Percentiles rank a stretch among this genome's conserved stretches.
Conservation (phyloP, 2,113 vertebrate species). For the Mormoops blainvillei region DNA sequence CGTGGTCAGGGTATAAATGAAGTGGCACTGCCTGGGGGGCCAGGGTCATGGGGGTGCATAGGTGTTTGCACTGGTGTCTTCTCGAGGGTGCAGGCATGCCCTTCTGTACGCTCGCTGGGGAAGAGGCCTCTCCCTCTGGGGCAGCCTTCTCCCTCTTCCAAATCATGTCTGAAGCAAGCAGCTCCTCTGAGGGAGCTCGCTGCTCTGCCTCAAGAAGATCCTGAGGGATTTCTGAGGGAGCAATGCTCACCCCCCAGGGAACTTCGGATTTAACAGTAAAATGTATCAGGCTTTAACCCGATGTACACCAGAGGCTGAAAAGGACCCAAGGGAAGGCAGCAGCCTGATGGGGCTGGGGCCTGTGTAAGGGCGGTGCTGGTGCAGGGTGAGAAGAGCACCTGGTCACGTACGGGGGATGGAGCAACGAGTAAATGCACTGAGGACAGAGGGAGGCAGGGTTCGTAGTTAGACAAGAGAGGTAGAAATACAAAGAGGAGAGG, state of each 20-base stretch:
- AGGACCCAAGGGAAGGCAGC: not conserved
- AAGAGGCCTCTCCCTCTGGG: not conserved
- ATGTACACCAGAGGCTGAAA: not conserved
- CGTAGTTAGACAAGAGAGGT: not conserved
- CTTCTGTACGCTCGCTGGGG: not conserved
- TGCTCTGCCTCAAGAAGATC: not conserved
- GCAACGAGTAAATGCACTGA: rapidly evolving
- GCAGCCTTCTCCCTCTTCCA: not conserved
- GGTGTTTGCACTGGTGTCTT: not conserved
- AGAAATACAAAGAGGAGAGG: not conserved
- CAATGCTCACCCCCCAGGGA: not conserved
- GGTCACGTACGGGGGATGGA: rapidly evolving
- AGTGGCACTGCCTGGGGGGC: not conserved
- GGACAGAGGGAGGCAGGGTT: not conserved
- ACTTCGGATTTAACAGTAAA: not conserved
- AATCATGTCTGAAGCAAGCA: not conserved
- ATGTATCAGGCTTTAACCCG: not conserved
- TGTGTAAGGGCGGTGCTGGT: rapidly evolving
- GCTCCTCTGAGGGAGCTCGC: not conserved
- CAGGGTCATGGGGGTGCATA: not conserved
- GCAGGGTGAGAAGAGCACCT: not conserved
- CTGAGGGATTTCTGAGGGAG: not conserved
- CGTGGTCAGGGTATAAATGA: not conserved
- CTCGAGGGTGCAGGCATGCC: rapidly evolving
- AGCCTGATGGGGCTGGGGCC: not conserved